These are phyloP conservation scores for Zaprionus ghesquierei DNA, from an alignment of 1,140 invertebrate species.

Conservation along the genomic window DNA sequence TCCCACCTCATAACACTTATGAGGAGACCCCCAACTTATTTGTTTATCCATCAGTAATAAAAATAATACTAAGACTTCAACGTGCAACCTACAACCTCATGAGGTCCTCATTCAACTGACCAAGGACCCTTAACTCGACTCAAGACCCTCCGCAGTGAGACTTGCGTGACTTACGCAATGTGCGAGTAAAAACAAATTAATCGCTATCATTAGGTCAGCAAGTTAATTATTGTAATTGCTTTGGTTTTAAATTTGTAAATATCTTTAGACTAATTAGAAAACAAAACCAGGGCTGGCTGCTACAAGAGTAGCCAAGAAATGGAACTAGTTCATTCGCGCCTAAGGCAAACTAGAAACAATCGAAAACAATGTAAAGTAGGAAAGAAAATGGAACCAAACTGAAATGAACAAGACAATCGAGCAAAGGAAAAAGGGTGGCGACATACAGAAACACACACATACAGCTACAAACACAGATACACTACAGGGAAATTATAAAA, in stretches of 20 bases:
- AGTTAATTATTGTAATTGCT: conserved; percentile 70
- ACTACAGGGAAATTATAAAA: background rate
- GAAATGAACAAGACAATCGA: background rate
- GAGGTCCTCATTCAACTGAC: background rate
- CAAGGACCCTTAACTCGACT: background rate
- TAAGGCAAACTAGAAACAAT: background rate
- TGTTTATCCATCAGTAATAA: background rate
- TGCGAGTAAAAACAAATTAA: conserved; percentile 26
- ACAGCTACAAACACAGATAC: background rate
- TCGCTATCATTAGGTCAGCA: conserved; percentile 43
- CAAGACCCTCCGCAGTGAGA: no score
- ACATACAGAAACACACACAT: background rate
- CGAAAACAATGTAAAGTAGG: background rate
- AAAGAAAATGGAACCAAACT: background rate
- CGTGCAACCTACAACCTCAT: background rate
- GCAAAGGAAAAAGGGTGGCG: background rate
- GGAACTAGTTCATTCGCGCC: conserved; percentile 46
- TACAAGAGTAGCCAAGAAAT: background rate
- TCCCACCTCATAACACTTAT: background rate
- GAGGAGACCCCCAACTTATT: background rate
- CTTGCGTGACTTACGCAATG: conserved; percentile 56
- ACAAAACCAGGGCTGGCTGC: conserved; percentile 40
- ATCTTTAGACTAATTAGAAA: conserved; percentile 45
- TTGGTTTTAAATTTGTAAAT: conserved; percentile 51
- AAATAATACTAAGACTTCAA: background rate